Base-by-base conservation (phyloP, 2,113 vertebrate genomes). In the Pholis gunnellus region DNA sequence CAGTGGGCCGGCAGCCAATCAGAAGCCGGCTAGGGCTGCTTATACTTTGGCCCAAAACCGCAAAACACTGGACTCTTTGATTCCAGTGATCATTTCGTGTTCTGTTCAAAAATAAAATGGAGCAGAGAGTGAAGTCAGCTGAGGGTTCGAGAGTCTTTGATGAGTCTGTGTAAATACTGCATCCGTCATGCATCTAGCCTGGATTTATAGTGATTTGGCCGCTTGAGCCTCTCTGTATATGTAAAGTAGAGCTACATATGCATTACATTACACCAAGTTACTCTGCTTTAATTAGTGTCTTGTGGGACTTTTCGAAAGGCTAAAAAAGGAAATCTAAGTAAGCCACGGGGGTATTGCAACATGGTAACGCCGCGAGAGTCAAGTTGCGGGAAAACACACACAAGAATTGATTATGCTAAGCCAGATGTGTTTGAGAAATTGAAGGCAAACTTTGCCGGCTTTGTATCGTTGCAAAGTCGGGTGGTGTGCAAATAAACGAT, bases 11-110 rank as follows among this genome's bases (percentile, higher is more conserved):
- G 54, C 15, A 64, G 87, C 88, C 81, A 88, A 83, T 87, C 81
- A 88, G 88, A 88, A 78, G 57, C 66, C 82, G 68, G 65, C 67
- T 17, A 76, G 68, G 52, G 27, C 66, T 64, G 38, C 72, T 85
- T 77, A 72, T 66, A 65, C 72, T 79, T 84, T 65, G 65, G 73
- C 75, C 82, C 38, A 72, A 68, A 76, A 2, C 57, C 56, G 66
- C 76, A 75, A 66, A 81, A 87, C 78, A 84, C 65, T 77, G 83
- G 52, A 63, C 46, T 31, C 86, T 81, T 90, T 84, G 63, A 87
- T 83, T 79, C 88, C 66, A 82, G 31, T 66, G 59, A 87, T 76
- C 61, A n/a, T 73, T 88, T 81, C 79, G 48, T n/a, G 2, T 59
- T 73, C 29, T 38, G 74, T 38, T 15, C 59, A 66, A 1, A 22